Percentiles rank a stretch among this genome's conserved stretches.
Evolutionary conservation across 2,113 vertebrate species (phyloP).

Genomic region (Panthera tigris): DNA sequence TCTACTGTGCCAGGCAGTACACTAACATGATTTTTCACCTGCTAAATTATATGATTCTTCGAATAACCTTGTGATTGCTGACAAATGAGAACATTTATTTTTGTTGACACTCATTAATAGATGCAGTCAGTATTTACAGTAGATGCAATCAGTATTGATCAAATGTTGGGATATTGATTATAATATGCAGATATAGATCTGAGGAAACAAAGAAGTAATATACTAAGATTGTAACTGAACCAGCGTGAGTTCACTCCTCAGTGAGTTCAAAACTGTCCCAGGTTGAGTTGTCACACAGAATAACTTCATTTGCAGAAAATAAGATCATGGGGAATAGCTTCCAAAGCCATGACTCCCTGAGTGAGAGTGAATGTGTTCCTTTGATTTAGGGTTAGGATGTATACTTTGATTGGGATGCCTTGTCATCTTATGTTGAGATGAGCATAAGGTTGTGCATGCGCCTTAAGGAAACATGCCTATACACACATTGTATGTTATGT

Average conservation of each 20-base stretch:
- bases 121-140: background rate
- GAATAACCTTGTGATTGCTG: background rate
- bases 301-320: background rate
- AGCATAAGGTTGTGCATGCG: background rate
- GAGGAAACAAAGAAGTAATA: background rate
- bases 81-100: constrained; percentile 3
- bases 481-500: background rate
- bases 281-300: background rate
- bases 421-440: background rate
- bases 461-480: background rate
- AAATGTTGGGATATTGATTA: background rate
- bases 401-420: background rate
- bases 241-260: background rate
- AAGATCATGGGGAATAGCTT: background rate
- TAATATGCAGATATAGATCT: background rate
- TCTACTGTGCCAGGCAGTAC: background rate
- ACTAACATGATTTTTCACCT: background rate
- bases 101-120: background rate
- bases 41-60: background rate
- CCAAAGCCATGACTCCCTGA: background rate
- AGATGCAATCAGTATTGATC: background rate
- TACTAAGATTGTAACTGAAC: background rate
- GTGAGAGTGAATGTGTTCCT: background rate
- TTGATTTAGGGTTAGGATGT: background rate
- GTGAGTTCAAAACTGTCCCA: background rate